These are phyloP conservation scores for Cairina moschata DNA, from an alignment of 2,113 vertebrate species.

Conservation along the genomic window DNA sequence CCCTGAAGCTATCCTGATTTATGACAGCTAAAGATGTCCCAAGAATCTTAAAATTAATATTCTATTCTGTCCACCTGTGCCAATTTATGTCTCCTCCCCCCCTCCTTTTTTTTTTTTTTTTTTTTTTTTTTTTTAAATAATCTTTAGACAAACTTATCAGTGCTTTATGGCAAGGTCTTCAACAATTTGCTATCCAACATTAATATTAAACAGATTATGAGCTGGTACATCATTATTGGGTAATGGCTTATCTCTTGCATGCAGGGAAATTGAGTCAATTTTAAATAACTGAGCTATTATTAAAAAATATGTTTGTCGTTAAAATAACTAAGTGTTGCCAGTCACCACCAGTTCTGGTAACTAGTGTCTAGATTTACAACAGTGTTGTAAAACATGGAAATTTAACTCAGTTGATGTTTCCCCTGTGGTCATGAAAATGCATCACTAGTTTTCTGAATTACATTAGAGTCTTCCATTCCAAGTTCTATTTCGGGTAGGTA, in stretches of 20 bases:
- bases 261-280: neutral
- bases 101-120: neutral
- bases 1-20: neutral
- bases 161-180: neutral
- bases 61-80: neutral
- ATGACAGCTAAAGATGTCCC: neutral
- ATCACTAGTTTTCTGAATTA: neutral
- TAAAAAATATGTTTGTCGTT: neutral
- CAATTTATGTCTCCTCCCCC: neutral
- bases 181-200: neutral
- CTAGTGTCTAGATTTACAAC: neutral
- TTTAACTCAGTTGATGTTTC: neutral
- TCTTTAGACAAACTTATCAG: neutral
- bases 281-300: neutral
- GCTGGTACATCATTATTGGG: neutral
- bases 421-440: neutral
- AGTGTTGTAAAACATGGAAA: neutral
- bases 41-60: neutral
- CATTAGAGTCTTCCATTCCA: neutral
- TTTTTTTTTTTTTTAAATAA: neutral
- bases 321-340: neutral
- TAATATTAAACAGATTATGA: neutral
- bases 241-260: neutral
- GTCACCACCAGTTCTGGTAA: neutral
- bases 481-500: neutral